Base-by-base conservation (phyloP, 64 coral and sea anemone species). In the Montipora efflorescens region DNA sequence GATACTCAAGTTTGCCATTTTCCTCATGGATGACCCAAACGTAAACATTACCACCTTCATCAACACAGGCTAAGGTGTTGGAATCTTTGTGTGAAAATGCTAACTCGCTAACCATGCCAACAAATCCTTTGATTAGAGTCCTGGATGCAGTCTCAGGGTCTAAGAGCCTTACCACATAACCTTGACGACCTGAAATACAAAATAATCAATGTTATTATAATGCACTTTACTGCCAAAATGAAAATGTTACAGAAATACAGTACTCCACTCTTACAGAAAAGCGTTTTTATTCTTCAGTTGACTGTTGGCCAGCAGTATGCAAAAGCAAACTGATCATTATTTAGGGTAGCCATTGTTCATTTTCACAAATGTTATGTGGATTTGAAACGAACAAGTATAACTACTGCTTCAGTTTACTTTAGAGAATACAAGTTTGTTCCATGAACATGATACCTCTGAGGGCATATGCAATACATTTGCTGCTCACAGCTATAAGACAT, bases 401-500 rank as follows among this genome's bases (percentile, higher is more conserved):
- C 36, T 36, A 36, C 36, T 67, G 4, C n/a, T 67, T 15, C 2
- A 77, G 69, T 16, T 57, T 45, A 4, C 14, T 67, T 48, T 15
- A 87, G 7, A 74, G 12, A n/a, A 49, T 51, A n/a, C 52, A 55
- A 36, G 36, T 36, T 55, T 55, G 52, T 55, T 55, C 12, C 62
- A 67, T 67, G 36, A 2, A 18, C 45, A 36, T 43, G 5, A 16
- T 90, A 99, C 98, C 98, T 99, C 91, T 96, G 76, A 99, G 92
- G 8, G 95, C 93, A 53, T 99, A 99, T 16, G 95, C 95, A 91
- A 99, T 96, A 44, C 93, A 99, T 90, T 99, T 94, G 57, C 84
- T 90, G 58, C 95, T 93, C 43, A 94, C 67, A 67, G 91, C 92
- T 77, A 99, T 94, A 4, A 99, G 67, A 83, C 89, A 95, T 28